These are phyloP conservation scores for Dioctria rufipes DNA, from an alignment of 2,888 invertebrate species.

Conservation along the genomic window DNA sequence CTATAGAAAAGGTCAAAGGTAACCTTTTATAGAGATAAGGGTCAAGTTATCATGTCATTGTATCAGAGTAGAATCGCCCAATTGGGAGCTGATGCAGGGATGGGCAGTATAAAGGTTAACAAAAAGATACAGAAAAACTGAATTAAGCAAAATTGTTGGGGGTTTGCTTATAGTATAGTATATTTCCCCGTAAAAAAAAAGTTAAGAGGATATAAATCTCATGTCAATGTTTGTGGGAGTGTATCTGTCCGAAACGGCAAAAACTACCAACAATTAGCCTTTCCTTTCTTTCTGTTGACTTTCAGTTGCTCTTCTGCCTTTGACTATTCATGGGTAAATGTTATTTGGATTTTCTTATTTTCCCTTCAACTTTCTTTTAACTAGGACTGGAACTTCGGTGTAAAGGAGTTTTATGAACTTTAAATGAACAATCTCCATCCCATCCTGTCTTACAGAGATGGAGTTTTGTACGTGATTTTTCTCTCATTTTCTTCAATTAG, in stretches of 20 bases:
- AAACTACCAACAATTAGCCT: conserved; percentile 46
- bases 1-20: conserved; percentile 45
- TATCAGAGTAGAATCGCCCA: conserved; percentile 38
- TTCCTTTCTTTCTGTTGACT: conserved; percentile 37
- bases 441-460: conserved; percentile 7
- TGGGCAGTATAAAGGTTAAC: neutral
- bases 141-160: conserved; percentile 48
- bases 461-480: neutral
- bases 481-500: neutral
- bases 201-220: conserved; percentile 35
- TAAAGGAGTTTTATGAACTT: conserved; percentile 4
- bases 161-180: neutral
- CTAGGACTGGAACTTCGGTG: neutral
- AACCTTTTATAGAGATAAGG: conserved; percentile 41
- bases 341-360: conserved; percentile 25
- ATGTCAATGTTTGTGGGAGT: conserved; percentile 42
- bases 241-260: conserved; percentile 37
- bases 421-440: neutral
- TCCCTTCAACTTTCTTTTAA: neutral
- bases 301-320: conserved; percentile 36
- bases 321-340: conserved; percentile 39
- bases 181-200: conserved; percentile 26
- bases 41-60: conserved; percentile 49
- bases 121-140: conserved; percentile 20
- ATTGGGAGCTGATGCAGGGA: neutral